phyloP scores from a whole-genome alignment of 2,797 vertebrate genomes.

The Orestias chungarensis region DNA sequence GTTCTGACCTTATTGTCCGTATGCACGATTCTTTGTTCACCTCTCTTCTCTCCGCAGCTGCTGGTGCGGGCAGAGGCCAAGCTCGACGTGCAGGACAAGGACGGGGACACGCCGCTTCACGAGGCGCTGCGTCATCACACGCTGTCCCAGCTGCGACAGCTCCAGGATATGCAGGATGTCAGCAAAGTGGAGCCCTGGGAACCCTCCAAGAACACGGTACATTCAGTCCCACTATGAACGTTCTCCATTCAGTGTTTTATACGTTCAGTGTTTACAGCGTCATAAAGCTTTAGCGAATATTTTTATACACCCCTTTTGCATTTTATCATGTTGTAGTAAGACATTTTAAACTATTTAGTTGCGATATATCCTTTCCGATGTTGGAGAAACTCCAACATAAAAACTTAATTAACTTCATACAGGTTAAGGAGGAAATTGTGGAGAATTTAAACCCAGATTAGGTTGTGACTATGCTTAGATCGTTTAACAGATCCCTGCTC shows the following conservation, averaged over 20 bases:
- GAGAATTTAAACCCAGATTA: no score
- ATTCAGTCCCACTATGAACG: conserved; percentile 43
- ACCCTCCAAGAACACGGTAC: conserved; percentile 98
- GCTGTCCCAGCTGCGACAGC: conserved; percentile 95
- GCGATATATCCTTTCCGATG: not conserved
- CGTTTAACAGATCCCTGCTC: no score
- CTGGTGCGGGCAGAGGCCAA: conserved; percentile 97
- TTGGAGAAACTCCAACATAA: no score
- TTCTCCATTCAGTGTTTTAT: conserved; percentile 10
- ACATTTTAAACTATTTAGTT: not conserved
- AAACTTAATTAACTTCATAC: no score
- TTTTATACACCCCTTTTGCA: not conserved
- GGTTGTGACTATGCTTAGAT: no score
- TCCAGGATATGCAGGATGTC: conserved; percentile 99
- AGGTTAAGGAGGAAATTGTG: no score
- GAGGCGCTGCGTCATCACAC: conserved; percentile 98
- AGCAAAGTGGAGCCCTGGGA: conserved; percentile 99
- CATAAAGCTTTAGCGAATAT: conserved; percentile 8
- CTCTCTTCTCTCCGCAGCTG: conserved; percentile 78
- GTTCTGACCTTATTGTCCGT: conserved; percentile 11
- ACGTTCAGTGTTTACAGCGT: conserved; percentile 19
- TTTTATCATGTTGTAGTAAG: not conserved
- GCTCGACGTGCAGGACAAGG: conserved; percentile 98
- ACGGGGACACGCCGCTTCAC: conserved; percentile 96
- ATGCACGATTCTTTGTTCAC: conserved; percentile 22